Evolutionary conservation across 1,140 invertebrate species (phyloP), one percentile per base, ranked within the genome.

Genomic region (Micrasema minimum): DNA sequence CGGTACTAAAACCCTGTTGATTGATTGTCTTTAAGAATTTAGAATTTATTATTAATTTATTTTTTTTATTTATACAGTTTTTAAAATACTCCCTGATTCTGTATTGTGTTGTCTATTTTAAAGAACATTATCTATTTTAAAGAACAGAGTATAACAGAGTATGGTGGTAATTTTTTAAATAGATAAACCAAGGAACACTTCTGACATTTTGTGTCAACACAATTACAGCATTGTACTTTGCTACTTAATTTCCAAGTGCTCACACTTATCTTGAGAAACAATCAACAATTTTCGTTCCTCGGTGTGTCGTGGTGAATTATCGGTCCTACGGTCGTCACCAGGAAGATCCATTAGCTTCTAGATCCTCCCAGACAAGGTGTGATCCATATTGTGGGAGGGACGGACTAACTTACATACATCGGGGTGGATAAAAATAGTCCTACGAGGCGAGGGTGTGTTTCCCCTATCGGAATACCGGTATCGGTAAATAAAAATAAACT

Each of bases 341-440:
- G 50, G 57, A 31, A 61, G 53, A 14, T 7, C 53, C 14, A 57
- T 57, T 57, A 57, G 53, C n/a, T 11, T 57, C 4, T 16, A n/a
- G n/a, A n/a, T n/a, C n/a, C n/a, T n/a, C n/a, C n/a, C n/a, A 59
- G 53, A 16, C 38, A 72, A 72, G 65, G 71, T 72, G 65, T 57
- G 64, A 35, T n/a, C n/a, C n/a, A n/a, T n/a, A n/a, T n/a, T n/a
- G n/a, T n/a, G n/a, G n/a, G n/a, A n/a, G n/a, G n/a, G n/a, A n/a
- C n/a, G n/a, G n/a, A n/a, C n/a, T 45, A 7, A 18, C 12, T 11
- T 2, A 11, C 31, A 16, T 37, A 35, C 55, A 43, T 48, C 62
- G 12, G 50, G 64, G 31, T 35, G 55, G 22, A 22, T 72, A 72
- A 72, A 72, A 72, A 72, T 72, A 72, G 55, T 72, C 5, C 26